Percentiles rank a stretch among this genome's conserved stretches.
These are phyloP conservation scores for Hypocryptadius cinnamomeus DNA, from an alignment of 2,113 vertebrate species.

Conservation along the genomic window DNA sequence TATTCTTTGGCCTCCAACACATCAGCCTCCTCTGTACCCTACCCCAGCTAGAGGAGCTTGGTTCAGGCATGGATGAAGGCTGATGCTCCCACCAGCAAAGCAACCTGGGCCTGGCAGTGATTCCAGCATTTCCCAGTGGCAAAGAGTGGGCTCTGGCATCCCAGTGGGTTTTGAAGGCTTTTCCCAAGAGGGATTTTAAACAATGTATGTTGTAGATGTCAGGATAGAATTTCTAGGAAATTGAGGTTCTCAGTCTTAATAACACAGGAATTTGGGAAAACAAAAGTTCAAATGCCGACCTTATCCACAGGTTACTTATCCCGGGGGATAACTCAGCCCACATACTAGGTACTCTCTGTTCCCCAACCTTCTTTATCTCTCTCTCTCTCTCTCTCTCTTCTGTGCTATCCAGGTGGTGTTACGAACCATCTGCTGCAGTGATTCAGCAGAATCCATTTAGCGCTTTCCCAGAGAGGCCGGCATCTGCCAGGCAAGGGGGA, in stretches of 20 bases:
- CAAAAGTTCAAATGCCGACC: neutral
- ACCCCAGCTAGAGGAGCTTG: neutral
- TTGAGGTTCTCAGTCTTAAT: neutral
- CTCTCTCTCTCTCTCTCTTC: neutral
- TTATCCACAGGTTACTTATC: conserved; percentile 1
- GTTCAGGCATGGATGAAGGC: neutral
- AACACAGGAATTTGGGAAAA: neutral
- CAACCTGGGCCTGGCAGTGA: neutral
- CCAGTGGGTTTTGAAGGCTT: neutral
- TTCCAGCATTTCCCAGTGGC: neutral
- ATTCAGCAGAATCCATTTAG: conserved; percentile 64
- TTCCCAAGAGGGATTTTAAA: neutral
- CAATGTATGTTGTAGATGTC: neutral
- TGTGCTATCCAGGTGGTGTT: conserved; percentile 56
- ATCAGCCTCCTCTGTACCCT: neutral
- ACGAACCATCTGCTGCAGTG: conserved; percentile 57
- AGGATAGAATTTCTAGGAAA: neutral
- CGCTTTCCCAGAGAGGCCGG: conserved; percentile 47
- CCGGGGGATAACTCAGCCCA: neutral
- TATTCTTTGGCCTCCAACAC: neutral
- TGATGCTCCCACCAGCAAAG: neutral
- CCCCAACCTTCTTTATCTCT: conserved; percentile 27
- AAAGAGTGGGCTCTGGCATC: neutral
- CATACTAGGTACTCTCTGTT: conserved; percentile 23
- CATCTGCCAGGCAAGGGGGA: conserved; percentile 54